Base-by-base conservation (phyloP, 2,113 vertebrate species). In the Neopipo cinnamomea region DNA sequence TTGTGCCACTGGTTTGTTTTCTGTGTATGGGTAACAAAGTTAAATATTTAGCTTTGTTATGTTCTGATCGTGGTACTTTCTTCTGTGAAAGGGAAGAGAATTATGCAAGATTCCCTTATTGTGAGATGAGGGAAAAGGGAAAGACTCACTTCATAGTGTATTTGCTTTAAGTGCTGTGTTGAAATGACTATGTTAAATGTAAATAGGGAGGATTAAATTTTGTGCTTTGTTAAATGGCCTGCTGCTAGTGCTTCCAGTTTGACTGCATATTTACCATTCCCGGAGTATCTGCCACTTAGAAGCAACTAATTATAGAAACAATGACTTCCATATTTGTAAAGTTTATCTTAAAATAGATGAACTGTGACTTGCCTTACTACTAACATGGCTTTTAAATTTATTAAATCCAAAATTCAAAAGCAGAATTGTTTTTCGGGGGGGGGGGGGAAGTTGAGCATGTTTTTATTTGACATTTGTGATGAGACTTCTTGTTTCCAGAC, bases 201-300 rank as follows among this genome's bases (percentile, higher is more conserved):
- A 89, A 94, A 52, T 62, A 76, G 56, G 72, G 85, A 77, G 71
- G 79, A 73, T 85, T 66, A 76, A 42, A 50, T 94, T 93, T 63
- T 83, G 56, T 31, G 27, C 39, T 85, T 61, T 8, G 33, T 68
- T 83, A 61, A 80, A 62, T 20, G 33, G 33, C 37, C 33, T 92
- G 68, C 39, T 95, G 80, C 85, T 93, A 66, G 74, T 90, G 80
- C 88, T 96, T 96, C 94, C 88, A 88, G 95, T 94, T 62, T 68
- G 73, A 41, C 96, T 47, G 76, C 95, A 96, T 97, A 63, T 92
- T 95, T 95, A 77, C 89, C 95, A 95, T 97, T 97, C 92, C 93
- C 82, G 21, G 88, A 91, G 41, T 91, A 87, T 95, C 74, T 91
- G 88, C 94, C 84, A 70, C 83, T 89, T 95, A 79, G 58, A 72